phyloP scores from a whole-genome alignment of 2,113 vertebrate species.

The Cepphus grylle region DNA sequence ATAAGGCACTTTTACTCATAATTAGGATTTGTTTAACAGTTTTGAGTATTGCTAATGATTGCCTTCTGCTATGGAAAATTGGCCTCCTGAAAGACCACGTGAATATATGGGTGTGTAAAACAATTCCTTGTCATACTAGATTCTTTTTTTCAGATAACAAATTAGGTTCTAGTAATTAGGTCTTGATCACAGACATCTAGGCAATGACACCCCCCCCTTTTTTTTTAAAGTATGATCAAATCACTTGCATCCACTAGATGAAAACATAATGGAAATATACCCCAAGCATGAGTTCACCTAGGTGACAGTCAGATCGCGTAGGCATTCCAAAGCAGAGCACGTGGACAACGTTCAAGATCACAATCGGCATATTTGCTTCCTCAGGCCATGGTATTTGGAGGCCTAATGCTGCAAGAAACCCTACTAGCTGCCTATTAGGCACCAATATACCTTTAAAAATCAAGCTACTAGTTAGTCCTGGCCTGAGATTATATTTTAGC shows the following conservation, averaged over 20 bases:
- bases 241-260: neutral
- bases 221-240: neutral
- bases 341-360: neutral
- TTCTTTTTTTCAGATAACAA: neutral
- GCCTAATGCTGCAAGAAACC: neutral
- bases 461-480: neutral
- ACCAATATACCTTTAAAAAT: neutral
- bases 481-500: neutral
- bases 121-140: neutral
- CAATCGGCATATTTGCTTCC: neutral
- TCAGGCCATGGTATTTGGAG: neutral
- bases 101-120: neutral
- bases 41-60: neutral
- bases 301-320: neutral
- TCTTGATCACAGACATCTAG: neutral
- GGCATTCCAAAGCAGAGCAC: neutral
- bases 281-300: neutral
- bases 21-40: neutral
- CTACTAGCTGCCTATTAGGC: neutral
- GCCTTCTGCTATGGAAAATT: neutral
- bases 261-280: neutral
- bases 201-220: rapidly evolving
- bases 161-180: neutral
- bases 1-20: neutral
- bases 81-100: neutral